Conservation (phyloP, 2,113 vertebrate genomes). For the Scartelaos histophorus region DNA sequence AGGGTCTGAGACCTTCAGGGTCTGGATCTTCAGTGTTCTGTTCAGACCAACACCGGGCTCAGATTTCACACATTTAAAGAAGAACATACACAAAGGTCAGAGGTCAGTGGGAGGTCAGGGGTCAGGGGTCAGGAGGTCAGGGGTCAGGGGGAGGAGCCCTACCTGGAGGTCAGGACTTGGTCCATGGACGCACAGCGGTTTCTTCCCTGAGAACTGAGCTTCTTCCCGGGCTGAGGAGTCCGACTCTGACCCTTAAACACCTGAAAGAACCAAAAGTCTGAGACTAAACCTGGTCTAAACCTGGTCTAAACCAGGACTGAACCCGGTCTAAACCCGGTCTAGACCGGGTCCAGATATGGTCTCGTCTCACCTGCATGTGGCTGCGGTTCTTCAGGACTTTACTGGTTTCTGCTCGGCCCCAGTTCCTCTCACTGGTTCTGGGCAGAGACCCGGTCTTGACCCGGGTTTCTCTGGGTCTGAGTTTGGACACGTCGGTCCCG, state of each 20-base stretch:
- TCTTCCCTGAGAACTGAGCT: conserved; percentile 78
- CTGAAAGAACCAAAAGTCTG: conserved; percentile 17
- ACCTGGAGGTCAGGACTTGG: conserved; percentile 81
- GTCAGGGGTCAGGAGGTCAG: too few relatives aligned
- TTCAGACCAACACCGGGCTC: too few relatives aligned
- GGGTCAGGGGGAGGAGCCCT: background rate
- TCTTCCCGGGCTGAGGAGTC: conserved; percentile 86
- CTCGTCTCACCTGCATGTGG: conserved; percentile 32
- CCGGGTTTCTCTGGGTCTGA: conserved; percentile 48
- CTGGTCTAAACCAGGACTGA: background rate
- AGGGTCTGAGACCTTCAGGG: too few relatives aligned
- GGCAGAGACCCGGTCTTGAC: conserved; percentile 78
- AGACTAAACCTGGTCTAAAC: background rate
- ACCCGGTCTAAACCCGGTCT: background rate
- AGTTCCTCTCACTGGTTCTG: conserved; percentile 47
- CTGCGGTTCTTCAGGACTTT: conserved; percentile 58
- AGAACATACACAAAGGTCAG: too few relatives aligned
- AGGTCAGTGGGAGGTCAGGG: background rate
- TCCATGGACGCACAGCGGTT: conserved; percentile 92
- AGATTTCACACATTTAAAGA: too few relatives aligned
- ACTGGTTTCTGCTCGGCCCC: conserved; percentile 66
- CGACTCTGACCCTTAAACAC: conserved; percentile 76
- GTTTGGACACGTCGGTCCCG: conserved; percentile 78
- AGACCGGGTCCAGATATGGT: background rate
- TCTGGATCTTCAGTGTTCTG: too few relatives aligned